Base-by-base conservation (phyloP, 2,113 vertebrate species). In the Sigmodon hispidus region DNA sequence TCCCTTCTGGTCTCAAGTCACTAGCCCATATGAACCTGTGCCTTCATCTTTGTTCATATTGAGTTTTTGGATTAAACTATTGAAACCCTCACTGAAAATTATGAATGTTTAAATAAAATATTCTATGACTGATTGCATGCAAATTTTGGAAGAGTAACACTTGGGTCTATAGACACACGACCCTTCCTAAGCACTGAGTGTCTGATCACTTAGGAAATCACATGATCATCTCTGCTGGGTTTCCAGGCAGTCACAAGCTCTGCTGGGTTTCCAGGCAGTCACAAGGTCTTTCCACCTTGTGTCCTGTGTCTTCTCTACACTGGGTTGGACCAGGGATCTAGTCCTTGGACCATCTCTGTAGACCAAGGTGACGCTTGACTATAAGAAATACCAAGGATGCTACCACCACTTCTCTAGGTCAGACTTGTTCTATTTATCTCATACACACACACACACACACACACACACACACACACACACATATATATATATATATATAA, bases 41-140 rank as follows among this genome's bases (percentile, higher is more conserved):
- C 86, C 84, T 40, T 90, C 13, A 77, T 61, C 24, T 88, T 92
- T 43, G 7, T 43, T 95, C 40, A 77, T 63, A 45, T 81, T 85
- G 36, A 69, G 12, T 6, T 94, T 21, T 90, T 92, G 67, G 50
- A 55, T 24, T 87, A 94, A 92, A 86, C 76, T 61, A 72, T 86
- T 50, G 69, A 89, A 90, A 91, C 63, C 43, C 15, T 90, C 73
- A 75, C 22, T 50, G 12, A 87, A 94, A 95, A 17, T 31, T 50
- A 85, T 40, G 67, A 26, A 0, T 61, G 61, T 67, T 52, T 86
- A 17, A 67, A 29, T 61, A 92, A 81, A 24, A 85, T 84, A 89
- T 65, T 84, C 22, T 70, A 24, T 90, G n/a, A 85, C 31, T 90
- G 50, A 92, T 84, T 75, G 48, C 43, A 67, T 65, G 12, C 7